Conservation (phyloP, 2,888 invertebrate species). For the Cheilosia soror region DNA sequence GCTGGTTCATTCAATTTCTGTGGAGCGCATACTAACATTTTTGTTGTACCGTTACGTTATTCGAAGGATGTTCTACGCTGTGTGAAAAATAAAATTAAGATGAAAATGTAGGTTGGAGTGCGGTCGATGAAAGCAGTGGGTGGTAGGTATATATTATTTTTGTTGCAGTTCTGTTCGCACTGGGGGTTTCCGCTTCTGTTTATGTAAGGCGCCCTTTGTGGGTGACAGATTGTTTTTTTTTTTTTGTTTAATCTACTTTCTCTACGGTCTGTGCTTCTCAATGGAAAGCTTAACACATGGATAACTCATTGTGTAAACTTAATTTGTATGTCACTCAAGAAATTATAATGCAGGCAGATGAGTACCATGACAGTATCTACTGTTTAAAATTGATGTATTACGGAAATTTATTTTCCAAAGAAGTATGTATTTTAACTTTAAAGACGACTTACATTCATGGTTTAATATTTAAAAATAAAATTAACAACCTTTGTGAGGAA, state of each 20-base stretch:
- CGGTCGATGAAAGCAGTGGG: conserved; percentile 19
- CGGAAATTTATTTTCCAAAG: not conserved
- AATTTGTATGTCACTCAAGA: conserved; percentile 40
- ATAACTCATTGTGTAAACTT: conserved; percentile 30
- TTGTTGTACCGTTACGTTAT: conserved; percentile 64
- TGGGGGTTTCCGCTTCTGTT: conserved; percentile 36
- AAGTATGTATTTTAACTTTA: no score
- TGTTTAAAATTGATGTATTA: conserved; percentile 11
- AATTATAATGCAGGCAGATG: conserved; percentile 10
- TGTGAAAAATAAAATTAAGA: conserved; percentile 43
- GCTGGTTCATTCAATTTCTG: conserved; percentile 59
- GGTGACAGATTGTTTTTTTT: conserved; percentile 22
- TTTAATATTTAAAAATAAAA: no score
- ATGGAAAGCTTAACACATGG: conserved; percentile 4
- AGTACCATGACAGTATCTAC: conserved; percentile 3
- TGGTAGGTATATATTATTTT: conserved; percentile 23
- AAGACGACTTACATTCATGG: no score
- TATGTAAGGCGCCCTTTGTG: conserved; percentile 46
- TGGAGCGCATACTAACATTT: conserved; percentile 60
- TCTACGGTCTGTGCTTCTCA: not conserved
- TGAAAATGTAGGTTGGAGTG: conserved; percentile 34
- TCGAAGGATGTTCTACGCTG: conserved; percentile 42
- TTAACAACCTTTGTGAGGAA: no score
- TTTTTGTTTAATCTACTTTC: conserved; percentile 9
- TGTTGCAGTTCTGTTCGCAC: conserved; percentile 34